A percentile compares a stretch with the other conserved stretches of the same genome.
Evolutionary conservation across 2,888 invertebrate species (phyloP).

Genomic region (Steromphala cineraria): DNA sequence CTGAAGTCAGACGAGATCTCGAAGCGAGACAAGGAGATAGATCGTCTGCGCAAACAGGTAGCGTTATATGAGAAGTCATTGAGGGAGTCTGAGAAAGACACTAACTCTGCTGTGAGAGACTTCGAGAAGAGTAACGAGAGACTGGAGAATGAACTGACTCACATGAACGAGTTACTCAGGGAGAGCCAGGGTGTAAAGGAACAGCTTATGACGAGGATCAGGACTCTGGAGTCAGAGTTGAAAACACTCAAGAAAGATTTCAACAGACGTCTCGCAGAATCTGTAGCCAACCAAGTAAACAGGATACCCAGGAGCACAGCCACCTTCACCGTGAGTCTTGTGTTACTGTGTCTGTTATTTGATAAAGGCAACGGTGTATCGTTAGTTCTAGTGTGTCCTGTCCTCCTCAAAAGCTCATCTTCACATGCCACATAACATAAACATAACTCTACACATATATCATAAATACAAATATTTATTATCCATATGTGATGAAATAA

Average conservation of each 20-base stretch:
- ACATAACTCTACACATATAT: too few relatives aligned
- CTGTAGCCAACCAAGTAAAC: constrained; percentile 32
- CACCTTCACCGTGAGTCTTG: not conserved
- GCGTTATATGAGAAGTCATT: constrained; percentile 56
- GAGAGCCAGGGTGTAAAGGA: constrained; percentile 62
- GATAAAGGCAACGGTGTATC: too few relatives aligned
- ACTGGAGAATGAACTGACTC: constrained; percentile 58
- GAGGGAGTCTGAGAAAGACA: constrained; percentile 51
- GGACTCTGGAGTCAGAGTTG: constrained; percentile 67
- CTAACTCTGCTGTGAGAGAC: constrained; percentile 52
- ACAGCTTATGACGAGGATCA: constrained; percentile 52
- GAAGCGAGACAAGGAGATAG: constrained; percentile 57
- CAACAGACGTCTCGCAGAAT: constrained; percentile 58
- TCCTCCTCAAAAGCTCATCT: too few relatives aligned
- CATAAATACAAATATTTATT: too few relatives aligned
- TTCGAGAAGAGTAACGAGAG: constrained; percentile 57
- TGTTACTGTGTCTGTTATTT: not conserved
- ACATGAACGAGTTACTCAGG: constrained; percentile 59
- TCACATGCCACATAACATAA: too few relatives aligned
- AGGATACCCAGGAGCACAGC: not conserved
- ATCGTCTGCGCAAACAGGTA: constrained; percentile 50
- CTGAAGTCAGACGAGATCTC: constrained; percentile 59
- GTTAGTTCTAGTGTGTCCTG: too few relatives aligned
- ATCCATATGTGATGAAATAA: too few relatives aligned
- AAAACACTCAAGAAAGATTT: constrained; percentile 63